Evolutionary conservation across 2,888 invertebrate genomes (phyloP), one percentile per base, ranked within the genome.

Genomic region (Caenorhabditis uteleia): DNA sequence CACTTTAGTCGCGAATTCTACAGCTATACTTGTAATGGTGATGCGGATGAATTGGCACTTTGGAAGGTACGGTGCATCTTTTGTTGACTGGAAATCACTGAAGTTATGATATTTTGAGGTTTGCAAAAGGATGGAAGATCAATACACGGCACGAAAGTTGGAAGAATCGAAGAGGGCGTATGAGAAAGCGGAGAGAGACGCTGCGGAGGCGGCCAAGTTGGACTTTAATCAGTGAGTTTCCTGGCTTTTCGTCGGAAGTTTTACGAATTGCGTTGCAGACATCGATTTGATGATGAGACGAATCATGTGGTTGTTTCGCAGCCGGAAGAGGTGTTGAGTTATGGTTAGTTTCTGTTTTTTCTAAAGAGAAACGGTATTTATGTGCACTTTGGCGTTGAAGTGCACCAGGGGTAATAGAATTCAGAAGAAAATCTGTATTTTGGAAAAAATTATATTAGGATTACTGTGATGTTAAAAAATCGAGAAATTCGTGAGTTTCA

Each of bases 1-100:
- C 51, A 47, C 18, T 73, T 70, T 38, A 73, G 68, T 38, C 38
- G 65, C 6, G 70, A 73, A 27, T 73, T 59, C 40, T 73, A 55
- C 55, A 70, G 62, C 21, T 65, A 46, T 43, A 46, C 51, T 18
- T 69, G 72, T 21, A 18, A 25, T 25, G 69, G 64, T n/a, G 64
- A 69, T 34, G 40, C 31, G 23, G 34, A 64, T 6, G 59, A 69
- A 36, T 25, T 39, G 23, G 72, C 72, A 8, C 51, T 72, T 6
- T 58, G 36, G 47, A 64, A 64, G 61, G 70, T 70, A 29, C 23
- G 39, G 5, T 34, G 7, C n/a, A n/a, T n/a, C 14, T 29, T 29
- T 31, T 29, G 43, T 42, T 42, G 14, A 12, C 12, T 2, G 5
- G 38, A 38, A 38, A 8, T 34, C n/a, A 8, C 21, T 7, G 4